A percentile compares a stretch with the other conserved stretches of the same genome.
Evolutionary conservation across 2,797 vertebrate species (phyloP).

Genomic region (Labeo calbasu): DNA sequence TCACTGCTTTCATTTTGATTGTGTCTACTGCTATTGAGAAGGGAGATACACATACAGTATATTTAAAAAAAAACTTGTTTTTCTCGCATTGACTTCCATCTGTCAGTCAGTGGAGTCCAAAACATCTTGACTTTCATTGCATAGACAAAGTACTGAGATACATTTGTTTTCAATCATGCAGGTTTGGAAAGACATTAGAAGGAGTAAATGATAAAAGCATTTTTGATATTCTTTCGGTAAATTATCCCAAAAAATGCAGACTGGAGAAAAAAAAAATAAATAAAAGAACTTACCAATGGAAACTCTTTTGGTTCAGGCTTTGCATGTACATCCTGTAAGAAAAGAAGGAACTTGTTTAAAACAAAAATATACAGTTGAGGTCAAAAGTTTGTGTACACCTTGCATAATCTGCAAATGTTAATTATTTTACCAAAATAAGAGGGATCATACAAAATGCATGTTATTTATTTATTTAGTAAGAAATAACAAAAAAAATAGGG

Average conservation of each 20-base stretch:
- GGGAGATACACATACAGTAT: too few species aligned
- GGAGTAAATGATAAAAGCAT: not conserved
- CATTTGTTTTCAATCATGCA: not conserved
- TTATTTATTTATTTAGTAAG: too few species aligned
- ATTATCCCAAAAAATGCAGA: not conserved
- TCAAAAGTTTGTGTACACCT: too few species aligned
- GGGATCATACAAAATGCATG: too few species aligned
- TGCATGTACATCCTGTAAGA: slow-evolving; percentile 57
- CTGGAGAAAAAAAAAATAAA: not conserved
- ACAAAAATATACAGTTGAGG: not conserved
- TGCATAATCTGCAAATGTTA: too few species aligned
- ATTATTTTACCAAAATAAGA: too few species aligned
- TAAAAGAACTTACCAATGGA: slow-evolving; percentile 55
- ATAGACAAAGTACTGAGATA: not conserved
- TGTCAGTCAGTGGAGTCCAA: not conserved
- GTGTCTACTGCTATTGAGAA: too few species aligned
- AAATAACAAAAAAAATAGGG: too few species aligned
- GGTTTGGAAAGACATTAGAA: not conserved
- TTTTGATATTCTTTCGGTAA: not conserved
- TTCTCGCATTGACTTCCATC: too few species aligned
- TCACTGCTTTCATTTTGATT: too few species aligned
- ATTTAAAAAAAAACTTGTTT: too few species aligned
- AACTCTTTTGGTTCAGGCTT: slow-evolving; percentile 44
- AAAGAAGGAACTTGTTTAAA: not conserved
- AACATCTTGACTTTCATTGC: not conserved